These are phyloP conservation scores for Geopemphigus sp. DNA, from an alignment of 1,140 invertebrate species.

Conservation along the genomic window DNA sequence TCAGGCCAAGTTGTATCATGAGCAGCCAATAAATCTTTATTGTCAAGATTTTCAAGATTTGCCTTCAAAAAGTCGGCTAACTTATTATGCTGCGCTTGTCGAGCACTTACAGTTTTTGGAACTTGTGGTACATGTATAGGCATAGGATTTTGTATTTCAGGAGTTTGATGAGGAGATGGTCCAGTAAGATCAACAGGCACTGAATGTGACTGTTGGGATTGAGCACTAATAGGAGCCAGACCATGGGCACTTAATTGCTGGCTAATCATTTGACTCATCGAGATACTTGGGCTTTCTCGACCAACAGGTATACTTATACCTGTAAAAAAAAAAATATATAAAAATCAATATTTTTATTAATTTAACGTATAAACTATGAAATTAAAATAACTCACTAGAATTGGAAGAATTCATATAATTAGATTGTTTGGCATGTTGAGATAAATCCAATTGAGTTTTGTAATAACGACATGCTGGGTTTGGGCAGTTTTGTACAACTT, in stretches of 20 bases:
- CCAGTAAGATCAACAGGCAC: slow-evolving; percentile 38
- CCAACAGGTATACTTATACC: slow-evolving; percentile 27
- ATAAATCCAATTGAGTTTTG: slow-evolving; percentile 68
- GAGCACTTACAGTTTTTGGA: slow-evolving; percentile 44
- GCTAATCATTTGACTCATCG: slow-evolving; percentile 43
- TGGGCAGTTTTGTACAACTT: slow-evolving; percentile 81
- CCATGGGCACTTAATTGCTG: slow-evolving; percentile 27
- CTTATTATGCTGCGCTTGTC: slow-evolving; percentile 57
- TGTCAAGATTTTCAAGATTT: slow-evolving; percentile 71
- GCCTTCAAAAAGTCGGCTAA: slow-evolving; percentile 64
- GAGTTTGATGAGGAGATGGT: slow-evolving; percentile 22
- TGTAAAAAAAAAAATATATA: neutral
- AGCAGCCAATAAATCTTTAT: slow-evolving; percentile 60
- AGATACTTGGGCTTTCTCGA: slow-evolving; percentile 39
- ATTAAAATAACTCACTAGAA: slow-evolving; percentile 17
- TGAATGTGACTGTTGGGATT: slow-evolving; percentile 4
- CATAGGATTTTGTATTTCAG: slow-evolving; percentile 16
- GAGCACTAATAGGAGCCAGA: slow-evolving; percentile 17
- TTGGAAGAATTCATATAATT: slow-evolving; percentile 39
- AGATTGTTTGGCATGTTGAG: slow-evolving; percentile 50
- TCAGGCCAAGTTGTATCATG: slow-evolving; percentile 67
- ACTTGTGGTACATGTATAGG: slow-evolving; percentile 39
- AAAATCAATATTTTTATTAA: neutral
- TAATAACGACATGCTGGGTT: slow-evolving; percentile 81
- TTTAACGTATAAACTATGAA: neutral